Evolutionary conservation across 2,113 vertebrate species (phyloP), one percentile per base, ranked within the genome.

Genomic region (Dasypus novemcinctus): DNA sequence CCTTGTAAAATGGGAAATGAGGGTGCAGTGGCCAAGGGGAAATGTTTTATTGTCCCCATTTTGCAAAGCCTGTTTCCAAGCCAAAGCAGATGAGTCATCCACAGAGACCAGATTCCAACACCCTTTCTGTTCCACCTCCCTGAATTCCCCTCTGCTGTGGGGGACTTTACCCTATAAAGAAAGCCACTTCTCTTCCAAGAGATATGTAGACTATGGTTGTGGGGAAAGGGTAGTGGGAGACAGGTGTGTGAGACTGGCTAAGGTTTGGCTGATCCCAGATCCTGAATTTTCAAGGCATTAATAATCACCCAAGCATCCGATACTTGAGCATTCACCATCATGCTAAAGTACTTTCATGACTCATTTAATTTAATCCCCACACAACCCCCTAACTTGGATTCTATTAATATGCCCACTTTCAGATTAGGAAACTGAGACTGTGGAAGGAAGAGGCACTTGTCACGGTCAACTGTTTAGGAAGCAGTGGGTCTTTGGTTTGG

Each of bases 31-130:
- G 46, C 76, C 5, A 81, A 80, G 31, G 52, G 92, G 57, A 84
- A 96, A 91, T 61, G 75, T 46, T 96, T 95, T 96, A 93, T 95
- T 87, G 41, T 63, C 23, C 52, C 38, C 80, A n/a, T 93, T 94
- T 91, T 43, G 36, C 82, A 88, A 61, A 96, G 59, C 25, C 31
- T 79, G 57, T 13, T 83, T 93, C 87, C 36, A 82, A 72, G 52
- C 10, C 74, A 64, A 71, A 90, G 89, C 31, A 33, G 18, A 8
- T 96, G 96, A 97, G 87, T 96, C 97, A 96, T 36, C 15, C 33
- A 17, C 63, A 86, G 90, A 96, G 90, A 94, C 93, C 79, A 94
- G 87, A 96, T 72, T 86, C 84, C 72, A 63, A 68, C 8, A 29
- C 41, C 46, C 31, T 6, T 2, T 52, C 69, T 21, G 11, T 85